These are phyloP conservation scores for Oxyruncus cristatus DNA, from an alignment of 2,113 vertebrate species.

Conservation along the genomic window DNA sequence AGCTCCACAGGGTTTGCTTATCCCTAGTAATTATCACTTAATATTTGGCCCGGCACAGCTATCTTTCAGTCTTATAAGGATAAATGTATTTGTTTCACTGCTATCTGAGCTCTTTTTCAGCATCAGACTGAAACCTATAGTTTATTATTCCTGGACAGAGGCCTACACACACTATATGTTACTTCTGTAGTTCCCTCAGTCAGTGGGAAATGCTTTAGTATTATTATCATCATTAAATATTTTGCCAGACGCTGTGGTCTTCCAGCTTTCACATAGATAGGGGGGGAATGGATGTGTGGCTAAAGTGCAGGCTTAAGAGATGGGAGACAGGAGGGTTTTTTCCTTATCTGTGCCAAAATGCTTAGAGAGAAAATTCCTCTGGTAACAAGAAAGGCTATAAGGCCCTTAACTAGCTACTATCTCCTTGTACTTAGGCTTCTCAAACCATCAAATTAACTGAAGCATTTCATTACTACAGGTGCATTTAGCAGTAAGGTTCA, in stretches of 20 bases:
- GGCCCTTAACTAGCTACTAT: background rate
- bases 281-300: slow-evolving; percentile 3
- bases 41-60: slow-evolving; percentile 58
- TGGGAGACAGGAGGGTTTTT: background rate
- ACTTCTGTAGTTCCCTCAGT: slow-evolving; percentile 41
- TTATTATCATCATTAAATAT: slow-evolving; percentile 60
- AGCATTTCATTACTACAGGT: background rate
- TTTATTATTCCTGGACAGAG: slow-evolving; percentile 66
- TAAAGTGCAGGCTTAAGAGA: slow-evolving; percentile 33
- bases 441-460: background rate
- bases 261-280: slow-evolving; percentile 40
- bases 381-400: background rate
- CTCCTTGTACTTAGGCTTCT: background rate
- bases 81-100: slow-evolving; percentile 67
- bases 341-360: slow-evolving; percentile 28
- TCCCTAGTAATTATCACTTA: slow-evolving; percentile 68
- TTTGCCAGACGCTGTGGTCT: slow-evolving; percentile 45
- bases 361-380: slow-evolving; percentile 19
- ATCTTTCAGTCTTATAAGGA: slow-evolving; percentile 59
- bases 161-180: slow-evolving; percentile 55
- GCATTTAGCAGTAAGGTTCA: background rate
- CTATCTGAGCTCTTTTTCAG: slow-evolving; percentile 56
- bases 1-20: slow-evolving; percentile 58
- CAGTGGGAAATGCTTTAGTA: slow-evolving; percentile 63
- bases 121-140: slow-evolving; percentile 35